Percentiles rank a stretch among this genome's conserved stretches.
Conservation (phyloP, 1,140 invertebrate species). For the Chionoecetes opilio region DNA sequence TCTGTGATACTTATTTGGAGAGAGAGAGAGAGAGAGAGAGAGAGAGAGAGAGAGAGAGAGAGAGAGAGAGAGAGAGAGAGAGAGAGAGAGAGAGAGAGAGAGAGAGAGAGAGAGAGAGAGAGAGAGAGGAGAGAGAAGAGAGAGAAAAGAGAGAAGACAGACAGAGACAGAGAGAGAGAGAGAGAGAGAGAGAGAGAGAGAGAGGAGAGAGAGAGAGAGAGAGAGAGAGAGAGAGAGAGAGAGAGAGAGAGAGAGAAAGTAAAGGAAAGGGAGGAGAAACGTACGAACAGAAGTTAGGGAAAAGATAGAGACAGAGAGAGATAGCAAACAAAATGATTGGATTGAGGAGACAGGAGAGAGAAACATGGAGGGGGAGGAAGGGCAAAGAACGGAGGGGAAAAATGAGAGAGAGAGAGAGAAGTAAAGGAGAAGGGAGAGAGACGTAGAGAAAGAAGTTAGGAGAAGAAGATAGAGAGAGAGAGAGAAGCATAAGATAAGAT, state of each 20-base stretch:
- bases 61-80: not conserved
- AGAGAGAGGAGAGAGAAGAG: not conserved
- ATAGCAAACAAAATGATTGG: no score
- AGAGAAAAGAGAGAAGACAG: not conserved
- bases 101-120: not conserved
- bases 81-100: not conserved
- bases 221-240: not conserved
- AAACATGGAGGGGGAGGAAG: not conserved
- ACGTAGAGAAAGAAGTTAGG: no score
- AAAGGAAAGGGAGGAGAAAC: no score
- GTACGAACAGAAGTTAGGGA: no score
- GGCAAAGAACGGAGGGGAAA: not conserved
- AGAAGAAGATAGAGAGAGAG: no score
- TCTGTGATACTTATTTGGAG: no score
- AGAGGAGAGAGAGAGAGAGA: not conserved
- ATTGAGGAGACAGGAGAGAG: not conserved
- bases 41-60: not conserved
- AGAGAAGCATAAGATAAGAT: no score
- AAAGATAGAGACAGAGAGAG: not conserved
- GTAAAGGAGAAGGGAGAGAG: no score
- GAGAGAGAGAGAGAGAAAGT: no score
- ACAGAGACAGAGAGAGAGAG: not conserved
- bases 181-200: not conserved
- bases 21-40: not conserved
- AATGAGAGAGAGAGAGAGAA: no score